A percentile compares a stretch with the other conserved stretches of the same genome.
phyloP scores from a whole-genome alignment of 2,113 vertebrate species.

The Glaucomys volans region DNA sequence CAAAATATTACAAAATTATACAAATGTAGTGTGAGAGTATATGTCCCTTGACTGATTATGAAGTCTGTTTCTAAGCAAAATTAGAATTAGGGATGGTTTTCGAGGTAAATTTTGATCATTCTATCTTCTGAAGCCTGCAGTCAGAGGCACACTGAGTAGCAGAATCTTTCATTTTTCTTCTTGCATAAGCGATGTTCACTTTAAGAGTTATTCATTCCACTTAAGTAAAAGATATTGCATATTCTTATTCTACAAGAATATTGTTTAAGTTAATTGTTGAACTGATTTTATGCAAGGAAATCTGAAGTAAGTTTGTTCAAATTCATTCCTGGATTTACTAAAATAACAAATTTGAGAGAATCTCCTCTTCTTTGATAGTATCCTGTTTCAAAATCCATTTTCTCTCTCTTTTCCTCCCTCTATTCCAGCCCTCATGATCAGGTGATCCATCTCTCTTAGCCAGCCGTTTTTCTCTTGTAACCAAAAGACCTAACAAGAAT shows the following conservation, averaged over 20 bases:
- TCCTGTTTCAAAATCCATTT: neutral
- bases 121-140: neutral
- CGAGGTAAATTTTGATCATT: neutral
- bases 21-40: neutral
- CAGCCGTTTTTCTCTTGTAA: too few relatives aligned
- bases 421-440: neutral
- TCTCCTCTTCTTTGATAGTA: neutral
- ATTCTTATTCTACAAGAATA: neutral
- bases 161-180: neutral
- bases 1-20: neutral
- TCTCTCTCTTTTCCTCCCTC: neutral
- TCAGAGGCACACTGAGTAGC: neutral
- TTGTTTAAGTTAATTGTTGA: constrained; percentile 4
- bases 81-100: neutral
- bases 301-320: neutral
- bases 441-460: neutral
- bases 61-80: neutral
- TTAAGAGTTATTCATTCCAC: neutral
- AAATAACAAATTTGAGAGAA: neutral
- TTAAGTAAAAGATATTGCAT: neutral
- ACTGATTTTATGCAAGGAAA: neutral
- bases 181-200: neutral
- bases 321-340: neutral
- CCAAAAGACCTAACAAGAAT: too few relatives aligned
- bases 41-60: neutral